Percentiles rank a stretch among this genome's conserved stretches.
Conservation (phyloP, 2,113 vertebrate species). For the Centropus unirufus region DNA sequence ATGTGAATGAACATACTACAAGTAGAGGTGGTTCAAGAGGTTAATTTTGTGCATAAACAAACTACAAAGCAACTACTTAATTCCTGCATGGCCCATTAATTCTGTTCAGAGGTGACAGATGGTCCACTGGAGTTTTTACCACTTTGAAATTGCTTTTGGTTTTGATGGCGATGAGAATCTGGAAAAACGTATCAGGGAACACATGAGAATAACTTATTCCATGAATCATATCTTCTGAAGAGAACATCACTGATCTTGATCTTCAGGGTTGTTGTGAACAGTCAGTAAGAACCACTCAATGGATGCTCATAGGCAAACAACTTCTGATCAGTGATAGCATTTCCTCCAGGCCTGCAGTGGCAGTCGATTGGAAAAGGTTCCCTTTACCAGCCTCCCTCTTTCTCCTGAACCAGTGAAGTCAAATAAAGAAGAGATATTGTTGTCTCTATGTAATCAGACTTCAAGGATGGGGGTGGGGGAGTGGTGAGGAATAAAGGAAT, state of each 20-base stretch:
- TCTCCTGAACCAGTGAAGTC: background rate
- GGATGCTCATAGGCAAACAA: background rate
- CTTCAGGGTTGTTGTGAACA: background rate
- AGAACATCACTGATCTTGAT: background rate
- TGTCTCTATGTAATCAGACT: background rate
- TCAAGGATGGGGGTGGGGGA: background rate
- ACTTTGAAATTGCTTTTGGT: accelerated
- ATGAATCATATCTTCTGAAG: background rate
- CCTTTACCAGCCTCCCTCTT: background rate
- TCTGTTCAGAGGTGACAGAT: background rate
- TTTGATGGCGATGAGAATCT: background rate
- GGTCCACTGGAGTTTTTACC: background rate
- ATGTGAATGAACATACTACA: background rate
- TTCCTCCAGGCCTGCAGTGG: background rate
- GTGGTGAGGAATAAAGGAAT: no score
- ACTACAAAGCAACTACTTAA: background rate
- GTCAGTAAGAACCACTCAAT: background rate
- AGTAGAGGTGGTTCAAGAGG: background rate
- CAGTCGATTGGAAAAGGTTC: background rate
- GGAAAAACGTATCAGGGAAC: background rate
- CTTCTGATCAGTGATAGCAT: background rate
- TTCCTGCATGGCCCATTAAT: background rate
- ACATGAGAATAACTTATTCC: background rate
- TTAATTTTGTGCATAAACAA: background rate
- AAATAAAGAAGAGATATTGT: background rate